Percentiles rank a stretch among this genome's conserved stretches.
Evolutionary conservation across 2,888 invertebrate species (phyloP).

Genomic region (Drosophila gaucha): DNA sequence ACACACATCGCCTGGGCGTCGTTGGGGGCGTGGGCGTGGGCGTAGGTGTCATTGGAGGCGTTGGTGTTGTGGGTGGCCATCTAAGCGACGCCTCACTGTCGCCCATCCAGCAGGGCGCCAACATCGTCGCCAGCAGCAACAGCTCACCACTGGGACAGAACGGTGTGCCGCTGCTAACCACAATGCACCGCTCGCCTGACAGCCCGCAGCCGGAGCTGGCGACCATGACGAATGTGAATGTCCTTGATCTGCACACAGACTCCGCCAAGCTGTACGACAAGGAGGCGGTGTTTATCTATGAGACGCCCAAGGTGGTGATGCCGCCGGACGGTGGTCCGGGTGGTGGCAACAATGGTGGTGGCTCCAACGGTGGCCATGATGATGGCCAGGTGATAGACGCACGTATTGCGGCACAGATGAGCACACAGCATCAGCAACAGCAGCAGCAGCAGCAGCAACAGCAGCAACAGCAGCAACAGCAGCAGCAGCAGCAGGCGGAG

Average conservation of each 20-base stretch:
- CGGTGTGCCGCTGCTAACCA: conserved; percentile 82
- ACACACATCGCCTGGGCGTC: conserved; percentile 50
- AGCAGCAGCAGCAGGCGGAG: conserved; percentile 60
- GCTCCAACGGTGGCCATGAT: conserved; percentile 67
- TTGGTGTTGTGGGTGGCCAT: conserved; percentile 63
- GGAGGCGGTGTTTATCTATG: conserved; percentile 84
- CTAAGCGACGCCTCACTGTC: conserved; percentile 70
- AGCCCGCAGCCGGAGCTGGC: conserved; percentile 91
- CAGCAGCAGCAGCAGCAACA: conserved; percentile 45
- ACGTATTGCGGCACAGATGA: conserved; percentile 83
- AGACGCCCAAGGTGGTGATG: conserved; percentile 83
- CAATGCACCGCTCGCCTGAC: conserved; percentile 86
- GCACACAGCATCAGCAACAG: conserved; percentile 62
- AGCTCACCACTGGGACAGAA: conserved; percentile 78
- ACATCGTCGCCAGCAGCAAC: conserved; percentile 73
- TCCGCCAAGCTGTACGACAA: conserved; percentile 84
- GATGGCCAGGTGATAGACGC: conserved; percentile 84
- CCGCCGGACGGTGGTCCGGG: conserved; percentile 62
- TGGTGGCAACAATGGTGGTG: neutral
- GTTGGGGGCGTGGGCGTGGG: conserved; percentile 64
- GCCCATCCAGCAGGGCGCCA: conserved; percentile 70
- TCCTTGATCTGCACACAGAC: conserved; percentile 88
- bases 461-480: conserved; percentile 27
- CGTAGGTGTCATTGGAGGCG: conserved; percentile 48
- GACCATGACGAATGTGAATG: conserved; percentile 95